These are phyloP conservation scores for Elanus axillaris DNA, from an alignment of 2,113 vertebrate species.

Conservation along the genomic window DNA sequence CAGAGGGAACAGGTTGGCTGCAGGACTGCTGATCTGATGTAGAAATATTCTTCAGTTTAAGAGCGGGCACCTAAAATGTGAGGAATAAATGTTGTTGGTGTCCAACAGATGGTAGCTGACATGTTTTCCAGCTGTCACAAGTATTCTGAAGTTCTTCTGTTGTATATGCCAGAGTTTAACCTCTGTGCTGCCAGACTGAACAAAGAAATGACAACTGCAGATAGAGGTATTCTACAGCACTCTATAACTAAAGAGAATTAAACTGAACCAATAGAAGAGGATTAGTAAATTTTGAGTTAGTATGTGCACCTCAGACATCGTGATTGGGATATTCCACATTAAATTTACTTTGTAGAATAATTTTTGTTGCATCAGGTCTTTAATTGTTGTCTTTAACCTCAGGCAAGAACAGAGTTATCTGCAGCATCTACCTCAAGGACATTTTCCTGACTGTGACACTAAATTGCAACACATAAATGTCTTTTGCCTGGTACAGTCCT, in stretches of 20 bases:
- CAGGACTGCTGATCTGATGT: neutral
- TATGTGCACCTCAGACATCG: neutral
- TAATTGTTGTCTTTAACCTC: neutral
- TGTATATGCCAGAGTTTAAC: neutral
- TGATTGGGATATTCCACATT: neutral
- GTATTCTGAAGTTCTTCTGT: neutral
- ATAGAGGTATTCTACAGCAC: neutral
- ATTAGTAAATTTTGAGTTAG: neutral
- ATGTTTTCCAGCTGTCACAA: neutral
- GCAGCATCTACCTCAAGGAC: neutral
- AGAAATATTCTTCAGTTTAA: neutral
- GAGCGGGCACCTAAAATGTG: neutral
- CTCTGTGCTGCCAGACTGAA: conserved; percentile 2
- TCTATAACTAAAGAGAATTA: neutral
- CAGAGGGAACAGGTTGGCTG: neutral
- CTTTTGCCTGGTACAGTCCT: neutral
- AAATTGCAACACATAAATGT: neutral
- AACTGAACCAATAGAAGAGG: neutral
- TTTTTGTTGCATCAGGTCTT: neutral
- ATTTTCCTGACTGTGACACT: neutral
- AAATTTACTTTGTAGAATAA: neutral
- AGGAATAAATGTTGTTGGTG: neutral
- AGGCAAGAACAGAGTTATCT: neutral
- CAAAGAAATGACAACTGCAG: neutral
- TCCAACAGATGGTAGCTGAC: neutral